A percentile compares a stretch with the other conserved stretches of the same genome.
These are phyloP conservation scores for Plusia festucae DNA, from an alignment of 2,888 invertebrate species.

Conservation along the genomic window DNA sequence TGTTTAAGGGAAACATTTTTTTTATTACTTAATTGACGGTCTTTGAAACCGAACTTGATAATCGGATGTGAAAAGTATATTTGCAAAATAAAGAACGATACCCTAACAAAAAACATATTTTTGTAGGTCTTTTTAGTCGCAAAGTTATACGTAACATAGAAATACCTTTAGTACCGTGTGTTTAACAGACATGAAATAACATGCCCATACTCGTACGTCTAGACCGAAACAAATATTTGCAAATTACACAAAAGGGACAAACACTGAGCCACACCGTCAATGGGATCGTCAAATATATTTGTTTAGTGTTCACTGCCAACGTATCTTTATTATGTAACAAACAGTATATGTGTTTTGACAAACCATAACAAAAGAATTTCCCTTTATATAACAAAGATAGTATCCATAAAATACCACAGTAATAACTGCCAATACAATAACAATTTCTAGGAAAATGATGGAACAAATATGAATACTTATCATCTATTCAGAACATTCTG, in stretches of 20 bases:
- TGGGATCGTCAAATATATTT: constrained; percentile 2
- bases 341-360: neutral
- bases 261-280: neutral
- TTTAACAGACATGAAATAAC: constrained; percentile 3
- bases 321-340: neutral
- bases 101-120: neutral
- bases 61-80: too few relatives aligned
- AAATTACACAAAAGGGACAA: neutral
- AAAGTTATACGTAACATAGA: neutral
- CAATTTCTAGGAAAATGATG: constrained; percentile 3
- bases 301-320: neutral
- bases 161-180: neutral
- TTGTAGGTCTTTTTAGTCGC: neutral
- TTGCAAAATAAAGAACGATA: too few relatives aligned
- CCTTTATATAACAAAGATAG: neutral
- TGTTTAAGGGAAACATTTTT: too few relatives aligned
- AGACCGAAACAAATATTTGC: constrained; percentile 4
- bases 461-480: neutral
- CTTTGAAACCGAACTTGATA: too few relatives aligned
- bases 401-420: neutral
- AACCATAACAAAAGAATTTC: neutral
- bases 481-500: neutral
- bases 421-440: constrained; percentile 2
- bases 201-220: neutral
- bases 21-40: too few relatives aligned